Percentiles rank a stretch among this genome's conserved stretches.
These are phyloP conservation scores for Stigmatopora nigra DNA, from an alignment of 2,113 vertebrate species.

Conservation along the genomic window DNA sequence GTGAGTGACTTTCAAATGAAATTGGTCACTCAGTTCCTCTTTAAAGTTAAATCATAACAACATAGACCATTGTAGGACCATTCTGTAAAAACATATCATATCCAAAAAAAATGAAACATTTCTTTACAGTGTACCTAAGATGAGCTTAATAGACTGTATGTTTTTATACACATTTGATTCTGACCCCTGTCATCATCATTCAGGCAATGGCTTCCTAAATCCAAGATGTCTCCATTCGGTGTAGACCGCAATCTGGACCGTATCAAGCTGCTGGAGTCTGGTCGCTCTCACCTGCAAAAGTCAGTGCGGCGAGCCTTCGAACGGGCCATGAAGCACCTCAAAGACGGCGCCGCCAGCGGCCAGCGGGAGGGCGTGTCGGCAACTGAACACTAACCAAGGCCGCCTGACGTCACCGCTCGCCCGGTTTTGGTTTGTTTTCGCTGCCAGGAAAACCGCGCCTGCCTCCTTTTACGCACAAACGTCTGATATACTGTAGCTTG, in stretches of 20 bases:
- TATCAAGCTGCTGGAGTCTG: constrained; percentile 87
- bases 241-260: constrained; percentile 82
- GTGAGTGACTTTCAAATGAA: no score
- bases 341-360: constrained; percentile 63
- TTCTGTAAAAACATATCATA: no score
- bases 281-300: constrained; percentile 81
- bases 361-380: constrained; percentile 52
- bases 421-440: not conserved
- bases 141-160: no score
- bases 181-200: not conserved
- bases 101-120: no score
- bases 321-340: constrained; percentile 83
- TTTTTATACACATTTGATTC: no score
- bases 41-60: no score
- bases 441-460: not conserved
- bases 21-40: no score
- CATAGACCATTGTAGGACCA: no score
- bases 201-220: constrained; percentile 98
- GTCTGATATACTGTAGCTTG: constrained; percentile 50
- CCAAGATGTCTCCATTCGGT: constrained; percentile 91
- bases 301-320: constrained; percentile 84
- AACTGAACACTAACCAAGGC: constrained; percentile 59
- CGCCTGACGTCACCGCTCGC: constrained; percentile 28
- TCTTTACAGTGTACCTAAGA: no score
- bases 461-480: constrained; percentile 2